These are phyloP conservation scores for Cylindroiulus punctatus DNA, from an alignment of 2,888 invertebrate genomes.

Conservation along the genomic window DNA sequence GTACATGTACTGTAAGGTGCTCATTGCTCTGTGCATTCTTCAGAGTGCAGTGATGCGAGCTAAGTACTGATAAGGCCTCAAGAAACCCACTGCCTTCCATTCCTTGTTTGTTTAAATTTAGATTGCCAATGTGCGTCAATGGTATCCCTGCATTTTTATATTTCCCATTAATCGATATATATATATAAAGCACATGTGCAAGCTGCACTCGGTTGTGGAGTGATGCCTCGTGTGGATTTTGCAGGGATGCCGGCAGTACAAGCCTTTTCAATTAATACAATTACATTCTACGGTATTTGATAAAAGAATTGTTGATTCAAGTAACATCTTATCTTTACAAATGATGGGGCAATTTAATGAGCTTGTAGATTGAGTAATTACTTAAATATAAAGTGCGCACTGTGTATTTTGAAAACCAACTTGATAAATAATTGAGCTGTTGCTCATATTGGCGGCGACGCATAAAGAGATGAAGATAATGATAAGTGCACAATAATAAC, in stretches of 20 bases:
- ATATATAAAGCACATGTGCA: not conserved
- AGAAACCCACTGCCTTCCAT: not conserved
- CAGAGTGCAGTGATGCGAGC: too few relatives aligned
- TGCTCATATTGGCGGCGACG: too few relatives aligned
- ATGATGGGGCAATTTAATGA: too few relatives aligned
- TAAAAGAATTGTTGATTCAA: not conserved
- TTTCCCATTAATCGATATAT: conserved; percentile 24
- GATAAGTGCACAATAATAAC: too few relatives aligned
- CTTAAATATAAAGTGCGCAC: too few relatives aligned
- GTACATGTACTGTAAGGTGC: too few relatives aligned
- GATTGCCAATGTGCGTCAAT: not conserved
- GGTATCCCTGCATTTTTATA: conserved; percentile 2
- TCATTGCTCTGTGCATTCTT: too few relatives aligned
- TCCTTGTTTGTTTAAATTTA: not conserved
- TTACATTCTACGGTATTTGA: not conserved
- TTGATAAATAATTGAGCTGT: too few relatives aligned
- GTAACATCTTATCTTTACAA: not conserved
- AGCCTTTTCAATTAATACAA: not conserved
- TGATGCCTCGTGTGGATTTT: not conserved
- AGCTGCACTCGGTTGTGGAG: not conserved
- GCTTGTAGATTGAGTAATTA: too few relatives aligned
- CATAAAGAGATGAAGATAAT: too few relatives aligned
- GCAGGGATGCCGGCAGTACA: too few relatives aligned
- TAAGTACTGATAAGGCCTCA: not conserved
- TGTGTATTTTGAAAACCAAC: too few relatives aligned